Conservation (phyloP, 2,888 invertebrate species). For the Creontiades dilutus region DNA sequence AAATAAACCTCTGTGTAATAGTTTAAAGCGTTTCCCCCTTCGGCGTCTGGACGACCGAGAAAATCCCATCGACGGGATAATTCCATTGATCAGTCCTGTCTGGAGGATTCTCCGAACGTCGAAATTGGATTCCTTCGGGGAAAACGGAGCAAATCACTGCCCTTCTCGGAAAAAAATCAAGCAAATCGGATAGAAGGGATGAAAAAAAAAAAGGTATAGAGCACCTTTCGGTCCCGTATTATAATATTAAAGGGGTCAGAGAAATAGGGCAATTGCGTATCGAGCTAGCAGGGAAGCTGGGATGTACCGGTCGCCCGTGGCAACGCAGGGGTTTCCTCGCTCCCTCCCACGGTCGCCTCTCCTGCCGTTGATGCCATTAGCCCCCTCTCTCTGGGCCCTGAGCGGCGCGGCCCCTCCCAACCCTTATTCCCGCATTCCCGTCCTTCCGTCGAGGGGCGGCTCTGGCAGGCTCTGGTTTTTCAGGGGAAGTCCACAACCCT, state of each 20-base stretch:
- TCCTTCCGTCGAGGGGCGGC: slow-evolving; percentile 11
- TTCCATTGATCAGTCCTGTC: too few relatives aligned
- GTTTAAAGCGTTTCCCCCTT: too few relatives aligned
- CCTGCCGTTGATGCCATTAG: slow-evolving; percentile 59
- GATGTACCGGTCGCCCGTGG: slow-evolving; percentile 66
- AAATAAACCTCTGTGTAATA: too few relatives aligned
- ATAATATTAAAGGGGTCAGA: slow-evolving; percentile 56
- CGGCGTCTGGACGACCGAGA: too few relatives aligned
- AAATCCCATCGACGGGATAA: too few relatives aligned
- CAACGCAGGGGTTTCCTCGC: slow-evolving; percentile 54
- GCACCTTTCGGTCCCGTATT: background rate
- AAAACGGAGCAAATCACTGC: too few relatives aligned
- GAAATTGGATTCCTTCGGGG: too few relatives aligned
- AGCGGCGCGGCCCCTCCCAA: slow-evolving; percentile 22
- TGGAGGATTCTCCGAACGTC: too few relatives aligned
- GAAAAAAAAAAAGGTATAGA: too few relatives aligned
- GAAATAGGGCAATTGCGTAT: slow-evolving; percentile 70
- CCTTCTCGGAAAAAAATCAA: too few relatives aligned
- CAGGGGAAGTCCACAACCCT: slow-evolving; percentile 50
- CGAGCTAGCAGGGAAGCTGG: slow-evolving; percentile 62
- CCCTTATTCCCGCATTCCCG: slow-evolving; percentile 33
- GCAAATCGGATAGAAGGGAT: background rate
- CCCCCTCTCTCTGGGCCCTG: slow-evolving; percentile 29
- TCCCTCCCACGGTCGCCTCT: background rate
- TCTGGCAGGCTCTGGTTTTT: slow-evolving; percentile 12